A percentile compares a stretch with the other conserved stretches of the same genome.
phyloP scores from a whole-genome alignment of 2,797 vertebrate species.

The Sebastes trivittatus region DNA sequence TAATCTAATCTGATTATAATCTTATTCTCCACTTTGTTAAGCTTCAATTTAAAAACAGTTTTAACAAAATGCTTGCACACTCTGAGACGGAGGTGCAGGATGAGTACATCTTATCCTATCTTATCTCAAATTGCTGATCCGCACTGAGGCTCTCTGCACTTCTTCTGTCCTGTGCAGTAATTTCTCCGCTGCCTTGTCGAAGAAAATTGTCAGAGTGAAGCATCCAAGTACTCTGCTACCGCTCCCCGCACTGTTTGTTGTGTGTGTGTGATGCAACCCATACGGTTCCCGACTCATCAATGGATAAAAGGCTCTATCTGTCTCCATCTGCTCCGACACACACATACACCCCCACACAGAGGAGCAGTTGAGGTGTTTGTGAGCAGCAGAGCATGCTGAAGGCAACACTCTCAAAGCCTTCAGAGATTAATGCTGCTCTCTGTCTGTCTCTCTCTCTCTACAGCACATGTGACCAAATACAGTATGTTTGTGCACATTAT shows the following conservation, averaged over 20 bases:
- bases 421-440: conserved; percentile 35
- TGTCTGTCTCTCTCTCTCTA: neutral
- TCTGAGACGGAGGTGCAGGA: conserved; percentile 26
- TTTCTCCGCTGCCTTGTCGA: conserved; percentile 29
- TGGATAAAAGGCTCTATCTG: conserved; percentile 67
- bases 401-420: conserved; percentile 48
- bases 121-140: conserved; percentile 64
- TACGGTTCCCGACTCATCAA: conserved; percentile 54
- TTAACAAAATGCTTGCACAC: conserved; percentile 14
- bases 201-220: conserved; percentile 41
- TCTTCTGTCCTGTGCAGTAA: conserved; percentile 30
- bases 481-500: neutral
- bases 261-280: conserved; percentile 33
- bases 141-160: conserved; percentile 22
- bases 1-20: conserved; percentile 46
- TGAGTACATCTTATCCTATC: conserved; percentile 40
- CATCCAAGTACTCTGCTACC: conserved; percentile 18
- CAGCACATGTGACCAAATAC: neutral
- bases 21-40: conserved; percentile 40
- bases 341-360: conserved; percentile 14
- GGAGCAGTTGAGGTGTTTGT: conserved; percentile 44
- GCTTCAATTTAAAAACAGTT: conserved; percentile 38
- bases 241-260: conserved; percentile 21
- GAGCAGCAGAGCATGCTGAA: conserved; percentile 57
- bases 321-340: conserved; percentile 61